Percentiles rank a stretch among this genome's conserved stretches.
Conservation (phyloP, 1,140 invertebrate genomes). For the Oscheius sp. region DNA sequence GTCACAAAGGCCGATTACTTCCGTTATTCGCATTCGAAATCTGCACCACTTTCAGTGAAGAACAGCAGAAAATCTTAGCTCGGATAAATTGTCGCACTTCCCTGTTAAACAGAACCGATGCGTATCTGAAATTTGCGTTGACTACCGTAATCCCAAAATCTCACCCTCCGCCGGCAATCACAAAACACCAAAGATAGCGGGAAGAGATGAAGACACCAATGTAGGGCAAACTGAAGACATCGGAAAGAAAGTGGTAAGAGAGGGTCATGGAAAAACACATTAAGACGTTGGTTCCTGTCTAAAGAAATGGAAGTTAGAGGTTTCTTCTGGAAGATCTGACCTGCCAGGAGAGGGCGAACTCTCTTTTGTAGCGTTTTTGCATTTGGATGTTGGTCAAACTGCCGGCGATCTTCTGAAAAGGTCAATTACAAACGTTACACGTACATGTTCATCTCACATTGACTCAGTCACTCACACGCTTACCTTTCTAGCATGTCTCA, state of each 20-base stretch:
- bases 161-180: background rate
- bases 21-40: too few relatives aligned
- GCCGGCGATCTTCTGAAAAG: background rate
- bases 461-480: too few relatives aligned
- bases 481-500: background rate
- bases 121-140: background rate
- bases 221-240: background rate
- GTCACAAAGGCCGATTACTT: too few relatives aligned
- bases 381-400: background rate
- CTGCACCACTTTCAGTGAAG: too few relatives aligned
- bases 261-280: background rate
- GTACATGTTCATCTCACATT: too few relatives aligned
- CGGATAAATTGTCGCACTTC: background rate
- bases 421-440: too few relatives aligned
- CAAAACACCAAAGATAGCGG: background rate
- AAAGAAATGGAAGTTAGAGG: too few relatives aligned
- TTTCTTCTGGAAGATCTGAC: too few relatives aligned
- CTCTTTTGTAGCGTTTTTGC: background rate
- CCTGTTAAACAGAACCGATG: background rate
- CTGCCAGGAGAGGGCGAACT: background rate
- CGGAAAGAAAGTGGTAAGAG: background rate
- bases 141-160: background rate
- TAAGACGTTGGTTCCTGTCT: background rate
- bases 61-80: background rate
- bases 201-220: background rate